Evolutionary conservation across 2,113 vertebrate species (phyloP).

Genomic region (Lates calcarifer): DNA sequence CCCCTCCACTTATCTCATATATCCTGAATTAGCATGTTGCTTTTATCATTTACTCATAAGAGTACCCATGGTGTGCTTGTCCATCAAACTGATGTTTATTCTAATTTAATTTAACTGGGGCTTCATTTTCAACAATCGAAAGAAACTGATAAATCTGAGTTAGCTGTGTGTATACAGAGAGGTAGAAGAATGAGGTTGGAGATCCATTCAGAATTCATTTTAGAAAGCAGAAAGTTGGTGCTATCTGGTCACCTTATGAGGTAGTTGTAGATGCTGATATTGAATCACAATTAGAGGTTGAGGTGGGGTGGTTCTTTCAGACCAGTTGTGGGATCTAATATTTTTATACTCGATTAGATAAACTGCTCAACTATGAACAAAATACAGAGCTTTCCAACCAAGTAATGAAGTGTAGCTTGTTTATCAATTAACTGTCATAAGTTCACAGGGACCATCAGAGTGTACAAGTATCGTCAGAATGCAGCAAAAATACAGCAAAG

Average conservation of each 20-base stretch:
- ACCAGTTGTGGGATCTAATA: neutral
- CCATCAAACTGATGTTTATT: slow-evolving; percentile 6
- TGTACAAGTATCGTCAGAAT: neutral
- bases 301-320: neutral
- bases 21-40: slow-evolving; percentile 10
- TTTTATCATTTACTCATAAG: neutral
- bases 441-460: neutral
- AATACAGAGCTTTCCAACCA: neutral
- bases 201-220: neutral
- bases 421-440: neutral
- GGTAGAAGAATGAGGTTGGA: neutral
- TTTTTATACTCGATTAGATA: neutral
- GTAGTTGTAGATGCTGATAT: neutral
- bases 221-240: neutral
- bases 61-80: neutral
- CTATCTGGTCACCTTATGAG: neutral
- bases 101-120: neutral
- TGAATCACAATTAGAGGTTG: neutral
- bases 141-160: neutral
- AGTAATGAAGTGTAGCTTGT: neutral
- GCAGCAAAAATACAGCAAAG: neutral
- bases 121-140: neutral
- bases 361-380: neutral
- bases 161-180: neutral
- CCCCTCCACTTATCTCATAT: neutral